A percentile compares a stretch with the other conserved stretches of the same genome.
phyloP scores from a whole-genome alignment of 2,113 vertebrate genomes.

The Nibea albiflora region DNA sequence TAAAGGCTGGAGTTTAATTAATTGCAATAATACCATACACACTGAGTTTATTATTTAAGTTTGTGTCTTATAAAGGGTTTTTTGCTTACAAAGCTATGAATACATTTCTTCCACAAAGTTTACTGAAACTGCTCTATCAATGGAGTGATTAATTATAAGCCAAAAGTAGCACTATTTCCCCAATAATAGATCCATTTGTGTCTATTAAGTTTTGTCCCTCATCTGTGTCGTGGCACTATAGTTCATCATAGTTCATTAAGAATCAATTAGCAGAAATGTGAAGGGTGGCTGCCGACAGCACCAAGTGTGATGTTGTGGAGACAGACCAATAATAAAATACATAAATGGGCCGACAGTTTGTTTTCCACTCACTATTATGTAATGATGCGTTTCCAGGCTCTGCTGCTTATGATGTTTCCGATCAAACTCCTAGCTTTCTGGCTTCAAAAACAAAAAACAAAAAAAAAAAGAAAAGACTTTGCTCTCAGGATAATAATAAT shows the following conservation, averaged over 20 bases:
- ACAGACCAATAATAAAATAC: background rate
- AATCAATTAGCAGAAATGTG: conserved; percentile 21
- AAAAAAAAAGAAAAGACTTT: background rate
- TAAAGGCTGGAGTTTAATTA: no score
- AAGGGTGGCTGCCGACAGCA: conserved; percentile 1
- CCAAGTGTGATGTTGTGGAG: background rate
- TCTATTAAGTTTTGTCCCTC: background rate
- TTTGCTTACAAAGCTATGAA: background rate
- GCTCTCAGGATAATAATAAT: no score
- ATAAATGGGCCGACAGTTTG: background rate
- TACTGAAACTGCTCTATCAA: background rate
- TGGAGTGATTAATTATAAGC: background rate
- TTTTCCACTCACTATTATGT: conserved; percentile 8
- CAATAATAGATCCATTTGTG: conserved; percentile 6
- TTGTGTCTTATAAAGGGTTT: background rate
- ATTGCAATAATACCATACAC: no score
- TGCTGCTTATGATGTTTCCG: conserved; percentile 17
- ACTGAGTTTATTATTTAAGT: no score
- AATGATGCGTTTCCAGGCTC: conserved; percentile 2
- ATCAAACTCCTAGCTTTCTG: background rate
- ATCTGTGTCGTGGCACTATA: background rate
- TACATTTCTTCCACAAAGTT: background rate
- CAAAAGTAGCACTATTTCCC: background rate
- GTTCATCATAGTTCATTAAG: conserved; percentile 8
- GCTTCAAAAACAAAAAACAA: conserved; percentile 3